Evolutionary conservation across 2,797 vertebrate species (phyloP).

Genomic region (Melanotaenia parkinsoni): DNA sequence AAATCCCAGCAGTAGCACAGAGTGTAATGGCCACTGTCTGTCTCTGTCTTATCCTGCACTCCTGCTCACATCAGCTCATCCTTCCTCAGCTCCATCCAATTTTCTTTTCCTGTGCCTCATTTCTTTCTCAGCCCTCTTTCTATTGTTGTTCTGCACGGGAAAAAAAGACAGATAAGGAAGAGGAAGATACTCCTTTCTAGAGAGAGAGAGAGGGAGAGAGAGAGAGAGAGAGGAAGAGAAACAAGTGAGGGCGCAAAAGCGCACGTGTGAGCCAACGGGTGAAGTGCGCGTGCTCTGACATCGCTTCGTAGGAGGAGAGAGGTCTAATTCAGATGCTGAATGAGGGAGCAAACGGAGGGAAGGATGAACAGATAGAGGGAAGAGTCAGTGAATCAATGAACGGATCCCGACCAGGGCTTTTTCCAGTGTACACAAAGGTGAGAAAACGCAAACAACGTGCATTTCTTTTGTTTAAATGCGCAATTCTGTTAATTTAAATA

Average conservation of each 20-base stretch:
- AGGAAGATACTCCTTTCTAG: not conserved
- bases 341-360: slow-evolving; percentile 55
- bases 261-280: slow-evolving; percentile 30
- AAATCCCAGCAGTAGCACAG: slow-evolving; percentile 10
- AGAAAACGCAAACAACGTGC: slow-evolving; percentile 31
- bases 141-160: slow-evolving; percentile 17
- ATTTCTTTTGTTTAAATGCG: not conserved
- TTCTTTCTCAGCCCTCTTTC: slow-evolving; percentile 5
- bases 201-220: slow-evolving; percentile 5
- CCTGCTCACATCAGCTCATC: slow-evolving; percentile 49
- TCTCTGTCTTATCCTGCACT: slow-evolving; percentile 27
- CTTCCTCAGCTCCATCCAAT: slow-evolving; percentile 22
- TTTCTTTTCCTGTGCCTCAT: not conserved
- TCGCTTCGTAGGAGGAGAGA: slow-evolving; percentile 42
- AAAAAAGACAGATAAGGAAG: not conserved
- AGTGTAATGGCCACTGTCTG: slow-evolving; percentile 25
- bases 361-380: slow-evolving; percentile 56
- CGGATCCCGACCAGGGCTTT: slow-evolving; percentile 53
- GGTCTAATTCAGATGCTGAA: slow-evolving; percentile 59
- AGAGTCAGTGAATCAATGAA: slow-evolving; percentile 63
- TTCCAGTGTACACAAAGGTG: slow-evolving; percentile 41
- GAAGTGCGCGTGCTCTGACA: slow-evolving; percentile 58
- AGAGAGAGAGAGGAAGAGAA: slow-evolving; percentile 4
- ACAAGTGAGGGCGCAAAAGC: slow-evolving; percentile 34
- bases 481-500: not conserved